phyloP scores from a whole-genome alignment of 1,140 invertebrate species.

The Drosophila pectinifera region DNA sequence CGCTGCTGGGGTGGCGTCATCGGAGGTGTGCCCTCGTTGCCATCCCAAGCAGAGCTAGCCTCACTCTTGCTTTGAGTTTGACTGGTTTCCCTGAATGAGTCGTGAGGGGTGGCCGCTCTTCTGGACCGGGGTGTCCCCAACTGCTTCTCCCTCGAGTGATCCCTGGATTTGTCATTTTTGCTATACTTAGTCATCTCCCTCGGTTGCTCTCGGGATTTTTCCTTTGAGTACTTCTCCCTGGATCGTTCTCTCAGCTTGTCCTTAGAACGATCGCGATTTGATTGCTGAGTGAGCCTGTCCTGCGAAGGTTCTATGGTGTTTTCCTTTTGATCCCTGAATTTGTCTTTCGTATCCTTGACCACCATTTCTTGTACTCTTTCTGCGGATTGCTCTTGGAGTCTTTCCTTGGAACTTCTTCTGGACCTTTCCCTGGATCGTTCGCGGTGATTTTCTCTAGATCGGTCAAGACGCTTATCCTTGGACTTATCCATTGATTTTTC shows the following conservation, averaged over 20 bases:
- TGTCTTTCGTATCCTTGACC: conserved; percentile 1
- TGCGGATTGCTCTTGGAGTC: neutral
- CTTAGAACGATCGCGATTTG: neutral
- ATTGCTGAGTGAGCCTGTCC: neutral
- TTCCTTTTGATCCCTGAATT: neutral
- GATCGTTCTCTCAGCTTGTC: conserved; percentile 22
- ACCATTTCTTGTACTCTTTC: conserved; percentile 11
- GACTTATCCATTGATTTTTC: conserved; percentile 1
- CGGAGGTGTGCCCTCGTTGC: conserved; percentile 23
- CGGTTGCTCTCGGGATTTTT: conserved; percentile 14
- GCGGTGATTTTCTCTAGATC: neutral
- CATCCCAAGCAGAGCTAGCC: neutral
- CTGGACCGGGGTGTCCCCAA: neutral
- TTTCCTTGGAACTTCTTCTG: conserved; percentile 5
- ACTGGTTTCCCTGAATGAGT: neutral
- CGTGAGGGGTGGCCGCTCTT: neutral
- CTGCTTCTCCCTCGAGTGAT: neutral
- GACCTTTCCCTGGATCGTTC: conserved; percentile 1
- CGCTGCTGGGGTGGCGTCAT: conserved; percentile 17
- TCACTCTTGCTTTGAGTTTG: neutral
- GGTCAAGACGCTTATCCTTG: conserved; percentile 5
- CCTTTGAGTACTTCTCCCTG: conserved; percentile 5
- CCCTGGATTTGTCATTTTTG: neutral
- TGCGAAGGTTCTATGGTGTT: neutral
- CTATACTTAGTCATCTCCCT: conserved; percentile 4